A percentile compares a stretch with the other conserved stretches of the same genome.
These are phyloP conservation scores for Lophochroa leadbeateri DNA, from an alignment of 2,113 vertebrate genomes.

Conservation along the genomic window DNA sequence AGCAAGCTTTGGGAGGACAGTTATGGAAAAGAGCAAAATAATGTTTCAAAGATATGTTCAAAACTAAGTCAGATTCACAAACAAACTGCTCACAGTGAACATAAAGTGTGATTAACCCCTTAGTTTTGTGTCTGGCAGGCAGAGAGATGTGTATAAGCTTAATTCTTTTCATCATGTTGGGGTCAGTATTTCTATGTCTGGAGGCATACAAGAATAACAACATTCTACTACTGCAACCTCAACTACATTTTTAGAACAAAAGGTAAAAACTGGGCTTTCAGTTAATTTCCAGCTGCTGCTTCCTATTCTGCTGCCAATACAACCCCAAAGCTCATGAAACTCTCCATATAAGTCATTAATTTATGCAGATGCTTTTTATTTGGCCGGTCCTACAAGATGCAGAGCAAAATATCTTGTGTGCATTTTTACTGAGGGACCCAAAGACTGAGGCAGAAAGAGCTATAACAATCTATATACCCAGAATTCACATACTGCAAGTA, in stretches of 20 bases:
- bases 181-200: neutral
- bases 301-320: neutral
- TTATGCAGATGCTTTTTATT: neutral
- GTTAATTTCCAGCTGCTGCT: neutral
- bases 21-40: neutral
- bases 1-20: neutral
- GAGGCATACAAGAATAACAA: neutral
- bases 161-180: neutral
- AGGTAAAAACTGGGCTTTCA: neutral
- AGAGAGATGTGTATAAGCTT: neutral
- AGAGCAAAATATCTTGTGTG: neutral
- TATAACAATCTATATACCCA: neutral
- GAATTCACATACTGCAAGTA: neutral
- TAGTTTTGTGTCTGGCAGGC: neutral
- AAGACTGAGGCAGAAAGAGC: neutral
- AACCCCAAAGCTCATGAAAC: neutral
- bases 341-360: neutral
- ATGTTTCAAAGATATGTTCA: neutral
- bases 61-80: neutral
- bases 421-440: neutral
- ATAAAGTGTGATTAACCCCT: neutral
- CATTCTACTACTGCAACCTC: neutral
- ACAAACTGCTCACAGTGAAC: neutral
- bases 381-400: neutral
- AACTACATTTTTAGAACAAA: neutral